Evolutionary conservation across 2,113 vertebrate genomes (phyloP), one percentile per base, ranked within the genome.

Genomic region (Danio rerio): DNA sequence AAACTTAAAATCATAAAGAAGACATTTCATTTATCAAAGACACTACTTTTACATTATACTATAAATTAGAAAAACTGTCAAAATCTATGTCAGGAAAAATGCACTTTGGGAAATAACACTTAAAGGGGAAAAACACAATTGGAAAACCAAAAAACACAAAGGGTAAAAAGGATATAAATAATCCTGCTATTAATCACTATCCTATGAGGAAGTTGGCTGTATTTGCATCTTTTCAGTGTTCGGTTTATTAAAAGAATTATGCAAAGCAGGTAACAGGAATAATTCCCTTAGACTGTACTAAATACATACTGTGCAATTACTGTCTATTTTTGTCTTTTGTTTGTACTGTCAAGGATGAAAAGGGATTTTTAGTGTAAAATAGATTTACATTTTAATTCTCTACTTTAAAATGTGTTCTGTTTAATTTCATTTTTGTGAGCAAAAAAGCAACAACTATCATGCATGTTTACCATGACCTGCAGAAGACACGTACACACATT

Each of bases 151-250:
- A 16, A 16, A 66, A n/a, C 16, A 21, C 20, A 31, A 31, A 3
- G 20, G 20, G 10, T 4, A 9, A 16, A n/a, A 12, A 21, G 31
- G 31, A 31, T 31, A 31, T 31, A 31, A 31, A 31, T 31, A 31
- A 31, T 31, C 31, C 31, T 31, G 31, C 31, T 31, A 31, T 31
- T 31, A 31, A 31, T 31, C 1, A 31, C 31, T 31, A 31, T 31
- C 31, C 31, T 31, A 31, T 31, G 31, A 1, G 31, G 31, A 31
- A 31, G 31, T 31, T 31, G 31, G 55, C 16, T 16, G 13, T 66
- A 66, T 66, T 66, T 66, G 63, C 63, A 66, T 66, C 43, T 13
- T 16, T 65, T 42, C 15, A 16, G 62, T 42, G 62, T 13, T 65
- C 31, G 42, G 4, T 63, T 42, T 63, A 42, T 63, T 63, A 15